Percentiles rank a stretch among this genome's conserved stretches.
Evolutionary conservation across 92 coral and sea anemone species (phyloP).

Genomic region (Bergia puertoricense): DNA sequence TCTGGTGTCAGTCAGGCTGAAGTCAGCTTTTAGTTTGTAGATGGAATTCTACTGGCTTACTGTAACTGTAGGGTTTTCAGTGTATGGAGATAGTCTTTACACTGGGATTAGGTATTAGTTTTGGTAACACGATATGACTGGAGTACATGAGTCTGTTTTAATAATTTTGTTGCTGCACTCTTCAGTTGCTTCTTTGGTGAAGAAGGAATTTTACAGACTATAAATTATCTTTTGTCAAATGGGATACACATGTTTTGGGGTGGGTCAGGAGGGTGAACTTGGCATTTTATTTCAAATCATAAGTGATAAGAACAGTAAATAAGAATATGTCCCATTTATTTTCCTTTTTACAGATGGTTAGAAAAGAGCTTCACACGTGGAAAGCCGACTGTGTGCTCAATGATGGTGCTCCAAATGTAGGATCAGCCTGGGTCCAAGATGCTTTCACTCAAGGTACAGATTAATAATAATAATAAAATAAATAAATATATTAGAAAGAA

Average conservation of each 20-base stretch:
- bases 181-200: too few relatives aligned
- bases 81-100: background rate
- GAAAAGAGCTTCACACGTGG: conserved; percentile 94
- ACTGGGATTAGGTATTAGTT: too few relatives aligned
- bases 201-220: too few relatives aligned
- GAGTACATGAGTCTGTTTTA: too few relatives aligned
- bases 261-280: background rate
- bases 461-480: too few relatives aligned
- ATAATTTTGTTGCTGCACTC: too few relatives aligned
- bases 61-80: background rate
- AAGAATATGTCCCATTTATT: background rate
- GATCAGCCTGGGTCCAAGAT: conserved; percentile 96
- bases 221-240: too few relatives aligned
- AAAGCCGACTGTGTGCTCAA: conserved; percentile 97
- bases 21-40: background rate
- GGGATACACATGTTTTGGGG: too few relatives aligned
- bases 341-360: conserved; percentile 57
- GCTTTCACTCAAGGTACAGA: conserved; percentile 86
- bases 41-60: background rate
- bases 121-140: background rate
- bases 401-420: conserved; percentile 99
- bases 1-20: too few relatives aligned
- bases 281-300: background rate
- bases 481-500: background rate
- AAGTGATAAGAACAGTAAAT: background rate